phyloP scores from a whole-genome alignment of 2,888 invertebrate genomes.

The Dynastes grantii region DNA sequence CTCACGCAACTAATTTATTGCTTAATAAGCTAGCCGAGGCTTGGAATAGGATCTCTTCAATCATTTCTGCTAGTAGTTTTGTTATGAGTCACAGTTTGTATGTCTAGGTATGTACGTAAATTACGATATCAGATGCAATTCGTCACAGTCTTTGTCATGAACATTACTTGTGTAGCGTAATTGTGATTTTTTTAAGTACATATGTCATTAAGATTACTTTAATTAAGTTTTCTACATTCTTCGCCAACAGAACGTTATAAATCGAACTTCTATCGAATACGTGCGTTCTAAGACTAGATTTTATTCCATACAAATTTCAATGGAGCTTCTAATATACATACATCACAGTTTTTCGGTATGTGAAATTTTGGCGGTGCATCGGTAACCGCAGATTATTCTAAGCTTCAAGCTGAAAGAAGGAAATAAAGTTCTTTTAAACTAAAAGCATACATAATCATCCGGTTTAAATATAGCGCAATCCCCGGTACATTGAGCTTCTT shows the following conservation, averaged over 20 bases:
- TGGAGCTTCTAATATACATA: no score
- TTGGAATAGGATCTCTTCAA: conserved; percentile 16
- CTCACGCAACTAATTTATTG: conserved; percentile 40
- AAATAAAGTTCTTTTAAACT: no score
- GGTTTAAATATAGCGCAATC: no score
- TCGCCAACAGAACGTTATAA: background rate
- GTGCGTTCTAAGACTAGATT: no score
- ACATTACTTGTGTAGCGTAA: conserved; percentile 1
- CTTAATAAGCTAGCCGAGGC: conserved; percentile 15
- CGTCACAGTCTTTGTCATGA: conserved; percentile 2
- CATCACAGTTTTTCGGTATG: no score
- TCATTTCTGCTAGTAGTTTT: conserved; percentile 14
- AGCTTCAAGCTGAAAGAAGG: no score
- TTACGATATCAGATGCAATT: conserved; percentile 29
- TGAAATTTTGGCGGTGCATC: no score
- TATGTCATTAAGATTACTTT: background rate
- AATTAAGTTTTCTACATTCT: background rate
- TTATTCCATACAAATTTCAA: no score
- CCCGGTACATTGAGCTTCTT: no score
- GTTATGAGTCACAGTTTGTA: background rate
- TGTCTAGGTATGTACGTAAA: conserved; percentile 1
- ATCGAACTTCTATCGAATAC: no score
- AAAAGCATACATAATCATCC: no score
- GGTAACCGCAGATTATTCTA: no score
- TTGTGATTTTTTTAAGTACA: background rate